phyloP scores from a whole-genome alignment of 2,888 invertebrate genomes.

The Amphipoea oculea region DNA sequence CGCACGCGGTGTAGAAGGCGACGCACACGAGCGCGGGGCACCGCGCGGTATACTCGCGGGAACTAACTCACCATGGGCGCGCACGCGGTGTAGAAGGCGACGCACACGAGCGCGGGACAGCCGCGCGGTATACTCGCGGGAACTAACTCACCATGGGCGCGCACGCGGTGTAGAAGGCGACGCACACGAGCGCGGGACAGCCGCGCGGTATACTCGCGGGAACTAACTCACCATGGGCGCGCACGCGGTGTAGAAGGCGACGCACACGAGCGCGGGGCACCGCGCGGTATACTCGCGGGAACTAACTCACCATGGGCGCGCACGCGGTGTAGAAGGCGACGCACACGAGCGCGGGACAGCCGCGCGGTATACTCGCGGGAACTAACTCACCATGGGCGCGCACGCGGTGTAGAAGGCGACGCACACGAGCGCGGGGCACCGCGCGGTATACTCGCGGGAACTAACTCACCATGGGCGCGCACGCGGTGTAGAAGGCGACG shows the following conservation, averaged over 20 bases:
- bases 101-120: slow-evolving; percentile 97
- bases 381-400: slow-evolving; percentile 93
- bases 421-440: slow-evolving; percentile 96
- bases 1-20: slow-evolving; percentile 94
- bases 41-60: too few relatives aligned
- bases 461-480: slow-evolving; percentile 94
- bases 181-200: slow-evolving; percentile 97
- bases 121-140: slow-evolving; percentile 78
- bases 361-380: slow-evolving; percentile 72
- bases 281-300: too few relatives aligned
- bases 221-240: slow-evolving; percentile 94
- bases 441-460: neutral
- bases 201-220: slow-evolving; percentile 78
- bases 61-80: slow-evolving; percentile 94
- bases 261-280: slow-evolving; percentile 97
- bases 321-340: slow-evolving; percentile 94
- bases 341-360: slow-evolving; percentile 97
- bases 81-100: slow-evolving; percentile 94
- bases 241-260: slow-evolving; percentile 94
- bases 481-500: slow-evolving; percentile 93
- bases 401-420: slow-evolving; percentile 94
- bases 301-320: slow-evolving; percentile 93
- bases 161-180: slow-evolving; percentile 94
- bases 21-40: slow-evolving; percentile 97
- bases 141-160: slow-evolving; percentile 94